Conservation (phyloP, 2,888 invertebrate species). For the Nephrocerus scutellatus region DNA sequence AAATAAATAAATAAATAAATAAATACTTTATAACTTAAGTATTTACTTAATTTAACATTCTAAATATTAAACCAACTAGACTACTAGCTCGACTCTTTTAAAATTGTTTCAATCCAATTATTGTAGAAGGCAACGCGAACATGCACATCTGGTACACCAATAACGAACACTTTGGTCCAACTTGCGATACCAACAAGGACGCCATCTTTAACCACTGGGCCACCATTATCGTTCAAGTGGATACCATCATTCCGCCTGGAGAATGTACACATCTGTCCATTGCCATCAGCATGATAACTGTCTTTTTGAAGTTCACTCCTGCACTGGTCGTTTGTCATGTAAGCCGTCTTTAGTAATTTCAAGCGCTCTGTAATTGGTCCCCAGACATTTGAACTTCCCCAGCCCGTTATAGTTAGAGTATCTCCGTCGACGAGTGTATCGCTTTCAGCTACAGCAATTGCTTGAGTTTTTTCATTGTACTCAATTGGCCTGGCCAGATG, state of each 20-base stretch:
- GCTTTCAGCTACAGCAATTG: conserved; percentile 52
- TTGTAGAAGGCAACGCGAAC: conserved; percentile 37
- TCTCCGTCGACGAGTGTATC: conserved; percentile 51
- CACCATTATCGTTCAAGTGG: conserved; percentile 41
- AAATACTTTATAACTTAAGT: too few relatives aligned
- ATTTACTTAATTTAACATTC: too few relatives aligned
- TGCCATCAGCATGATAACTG: conserved; percentile 49
- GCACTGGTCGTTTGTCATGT: conserved; percentile 49
- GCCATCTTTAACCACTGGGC: conserved; percentile 37
- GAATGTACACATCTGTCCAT: conserved; percentile 55
- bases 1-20: too few relatives aligned
- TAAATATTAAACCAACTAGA: too few relatives aligned
- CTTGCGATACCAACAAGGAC: conserved; percentile 41
- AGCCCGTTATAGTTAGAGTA: conserved; percentile 53
- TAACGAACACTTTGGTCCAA: conserved; percentile 45
- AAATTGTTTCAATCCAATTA: too few relatives aligned
- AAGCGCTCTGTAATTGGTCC: conserved; percentile 51
- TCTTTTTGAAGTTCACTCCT: conserved; percentile 47
- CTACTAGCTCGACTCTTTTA: too few relatives aligned
- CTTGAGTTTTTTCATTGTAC: conserved; percentile 50
- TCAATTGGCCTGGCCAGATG: conserved; percentile 52
- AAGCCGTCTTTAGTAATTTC: conserved; percentile 51
- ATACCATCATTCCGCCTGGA: conserved; percentile 52
- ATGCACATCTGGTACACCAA: conserved; percentile 42
- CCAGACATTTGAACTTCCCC: conserved; percentile 52